Base-by-base conservation (phyloP, 2,797 vertebrate species). In the Pseudochirops cupreus region DNA sequence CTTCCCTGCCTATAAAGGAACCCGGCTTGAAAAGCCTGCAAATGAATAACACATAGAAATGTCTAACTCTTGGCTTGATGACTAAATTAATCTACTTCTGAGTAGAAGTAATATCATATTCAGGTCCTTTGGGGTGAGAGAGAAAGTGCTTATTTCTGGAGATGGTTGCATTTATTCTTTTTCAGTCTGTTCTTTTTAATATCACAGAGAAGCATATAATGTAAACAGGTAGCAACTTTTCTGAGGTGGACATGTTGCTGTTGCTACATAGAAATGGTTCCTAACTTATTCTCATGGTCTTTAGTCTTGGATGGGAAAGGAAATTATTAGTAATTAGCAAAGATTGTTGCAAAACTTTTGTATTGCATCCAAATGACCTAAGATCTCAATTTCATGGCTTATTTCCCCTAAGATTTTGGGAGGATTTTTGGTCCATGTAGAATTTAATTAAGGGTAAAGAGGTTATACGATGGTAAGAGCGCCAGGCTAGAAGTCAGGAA, bases 21-120 rank as follows among this genome's bases (percentile, higher is more conserved):
- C 29, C 4, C 90, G 21, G 26, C 50, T 96, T 91, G 91, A 91
- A 94, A 97, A 87, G 3, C 55, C 94, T 2, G 4, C 53, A 3
- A 67, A n/a, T 96, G 82, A 96, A 95, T 95, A 92, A 90, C 82
- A 93, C 55, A 95, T 52, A 82, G 89, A 94, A 98, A 31, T 95
- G 54, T 39, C 28, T n/a, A 93, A 91, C 92, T 92, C 24, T 87
- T 26, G 24, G 24, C 2, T 90, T 11, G 91, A 91, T 93, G 21
- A 33, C 57, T 92, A 56, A 95, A 93, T 96, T 94, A 95, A 90
- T 92, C 24, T 97, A 67, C 50, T 94, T 94, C 18, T 92, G n/a
- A 97, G n/a, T 93, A 52, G 95, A 21, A 9, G 62, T 97, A 94
- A 90, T 95, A 24, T 52, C 14, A 95, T 90, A 56, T 33, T 54